Evolutionary conservation across 2,797 vertebrate genomes (phyloP).

Genomic region (Ceryle rudis): DNA sequence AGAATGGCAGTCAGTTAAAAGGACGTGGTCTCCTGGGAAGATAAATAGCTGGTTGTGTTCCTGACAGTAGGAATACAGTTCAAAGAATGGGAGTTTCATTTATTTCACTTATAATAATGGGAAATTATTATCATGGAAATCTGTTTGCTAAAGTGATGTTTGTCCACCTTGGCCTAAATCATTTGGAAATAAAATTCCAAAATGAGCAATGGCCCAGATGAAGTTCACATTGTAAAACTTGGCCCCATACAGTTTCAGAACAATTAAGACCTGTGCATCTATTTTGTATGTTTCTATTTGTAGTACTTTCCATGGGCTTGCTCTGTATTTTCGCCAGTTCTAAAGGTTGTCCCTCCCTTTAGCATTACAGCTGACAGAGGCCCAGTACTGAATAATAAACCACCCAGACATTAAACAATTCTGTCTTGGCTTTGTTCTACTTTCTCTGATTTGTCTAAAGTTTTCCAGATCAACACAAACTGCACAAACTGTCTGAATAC

Average conservation of each 20-base stretch:
- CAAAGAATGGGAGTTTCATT: not conserved
- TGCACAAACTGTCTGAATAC: not conserved
- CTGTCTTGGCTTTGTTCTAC: not conserved
- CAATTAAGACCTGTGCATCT: not conserved
- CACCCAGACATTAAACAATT: not conserved
- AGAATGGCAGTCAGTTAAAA: not conserved
- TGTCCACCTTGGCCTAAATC: not conserved
- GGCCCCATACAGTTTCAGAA: not conserved
- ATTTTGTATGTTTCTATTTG: not conserved
- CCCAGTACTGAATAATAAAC: not conserved
- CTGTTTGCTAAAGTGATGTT: not conserved
- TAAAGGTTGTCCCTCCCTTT: not conserved
- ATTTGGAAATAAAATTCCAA: not conserved
- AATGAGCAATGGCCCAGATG: not conserved
- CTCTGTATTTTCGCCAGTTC: not conserved
- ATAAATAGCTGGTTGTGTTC: not conserved
- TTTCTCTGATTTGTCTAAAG: not conserved
- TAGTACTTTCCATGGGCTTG: not conserved
- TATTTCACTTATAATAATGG: not conserved
- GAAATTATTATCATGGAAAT: not conserved
- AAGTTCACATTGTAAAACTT: not conserved
- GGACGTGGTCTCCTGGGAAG: not conserved
- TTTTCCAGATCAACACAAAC: not conserved
- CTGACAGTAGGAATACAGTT: not conserved
- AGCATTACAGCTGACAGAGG: not conserved